Base-by-base conservation (phyloP, 2,797 vertebrate genomes). In the Myiothlypis chrysogaster region DNA sequence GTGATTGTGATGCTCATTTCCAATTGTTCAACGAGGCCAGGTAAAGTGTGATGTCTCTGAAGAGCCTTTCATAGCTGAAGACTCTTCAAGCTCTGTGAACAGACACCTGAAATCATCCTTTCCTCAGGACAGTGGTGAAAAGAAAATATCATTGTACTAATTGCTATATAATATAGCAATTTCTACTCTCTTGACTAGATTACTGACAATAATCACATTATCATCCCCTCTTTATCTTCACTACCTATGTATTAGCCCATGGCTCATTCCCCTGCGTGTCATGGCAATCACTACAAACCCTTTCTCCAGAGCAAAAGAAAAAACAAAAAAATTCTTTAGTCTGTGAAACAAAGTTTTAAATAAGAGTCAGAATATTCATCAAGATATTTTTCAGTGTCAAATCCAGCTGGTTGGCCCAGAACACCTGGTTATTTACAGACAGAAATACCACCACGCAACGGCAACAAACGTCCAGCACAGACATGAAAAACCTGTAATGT, bases 241-340 rank as follows among this genome's bases (percentile, higher is more conserved):
- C 37, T 59, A 19, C 0, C 0, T 10, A 15, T 10, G 6, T 3
- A 37, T 22, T 22, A 66, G 41, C 22, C 49, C 43, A 32, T 10
- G 20, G 35, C 57, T 47, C 15, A 14, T n/a, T 13, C 8, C 15
- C 47, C 22, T 72, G 12, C 0, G 0, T 34, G 66, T 32, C 30
- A 25, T 3, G 18, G 49, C 46, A 56, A 14, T 41, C 53, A 27
- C 34, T 17, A 49, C 25, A 50, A 93, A 50, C 6, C 4, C 25
- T 24, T 66, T 35, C 56, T 85, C 25, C 44, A 59, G 11, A 63
- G 15, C 34, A 83, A 43, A 49, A 77, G 14, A 49, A 76, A 32
- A 32, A 32, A 14, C 12, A 25, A 49, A 46, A 4, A 14, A 17
- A 55, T 1, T n/a, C 56, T 87, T 81, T 50, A 47, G 9, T 25